Evolutionary conservation across 2,888 invertebrate species (phyloP).

Genomic region (Hydrotaea diabolus): DNA sequence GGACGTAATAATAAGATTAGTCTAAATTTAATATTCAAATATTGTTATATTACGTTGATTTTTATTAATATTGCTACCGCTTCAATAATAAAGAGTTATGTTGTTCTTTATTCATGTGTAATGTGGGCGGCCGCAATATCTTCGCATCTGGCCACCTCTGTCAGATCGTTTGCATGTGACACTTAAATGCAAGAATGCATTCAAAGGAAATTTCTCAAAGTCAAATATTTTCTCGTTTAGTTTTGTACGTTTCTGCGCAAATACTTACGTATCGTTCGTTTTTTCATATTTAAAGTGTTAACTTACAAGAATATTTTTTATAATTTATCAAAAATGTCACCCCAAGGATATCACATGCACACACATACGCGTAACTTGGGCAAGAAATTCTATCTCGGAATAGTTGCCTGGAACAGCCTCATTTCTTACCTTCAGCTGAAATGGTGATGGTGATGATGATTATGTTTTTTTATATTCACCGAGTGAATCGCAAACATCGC

Average conservation of each 20-base stretch:
- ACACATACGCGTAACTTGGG: neutral
- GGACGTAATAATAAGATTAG: too few species aligned
- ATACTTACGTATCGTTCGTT: neutral
- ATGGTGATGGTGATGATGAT: too few species aligned
- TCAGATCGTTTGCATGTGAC: slow-evolving; percentile 1
- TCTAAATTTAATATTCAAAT: too few species aligned
- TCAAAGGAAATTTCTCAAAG: slow-evolving; percentile 62
- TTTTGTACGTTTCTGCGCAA: neutral
- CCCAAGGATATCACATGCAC: slow-evolving; percentile 22
- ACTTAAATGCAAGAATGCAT: slow-evolving; percentile 43
- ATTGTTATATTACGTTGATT: too few species aligned
- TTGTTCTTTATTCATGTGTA: too few species aligned
- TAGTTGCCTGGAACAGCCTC: neutral
- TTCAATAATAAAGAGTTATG: too few species aligned
- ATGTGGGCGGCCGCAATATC: neutral
- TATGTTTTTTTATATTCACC: slow-evolving; percentile 19
- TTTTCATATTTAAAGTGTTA: slow-evolving; percentile 45
- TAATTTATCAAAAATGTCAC: slow-evolving; percentile 63
- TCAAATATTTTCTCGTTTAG: slow-evolving; percentile 47
- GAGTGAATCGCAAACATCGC: slow-evolving; percentile 2
- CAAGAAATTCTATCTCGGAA: neutral
- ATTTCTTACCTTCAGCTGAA: neutral
- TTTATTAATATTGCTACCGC: too few species aligned
- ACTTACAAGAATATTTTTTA: slow-evolving; percentile 46
- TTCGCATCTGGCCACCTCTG: slow-evolving; percentile 35